Conservation (phyloP, 1,140 invertebrate genomes). For the Gryllus bimaculatus region DNA sequence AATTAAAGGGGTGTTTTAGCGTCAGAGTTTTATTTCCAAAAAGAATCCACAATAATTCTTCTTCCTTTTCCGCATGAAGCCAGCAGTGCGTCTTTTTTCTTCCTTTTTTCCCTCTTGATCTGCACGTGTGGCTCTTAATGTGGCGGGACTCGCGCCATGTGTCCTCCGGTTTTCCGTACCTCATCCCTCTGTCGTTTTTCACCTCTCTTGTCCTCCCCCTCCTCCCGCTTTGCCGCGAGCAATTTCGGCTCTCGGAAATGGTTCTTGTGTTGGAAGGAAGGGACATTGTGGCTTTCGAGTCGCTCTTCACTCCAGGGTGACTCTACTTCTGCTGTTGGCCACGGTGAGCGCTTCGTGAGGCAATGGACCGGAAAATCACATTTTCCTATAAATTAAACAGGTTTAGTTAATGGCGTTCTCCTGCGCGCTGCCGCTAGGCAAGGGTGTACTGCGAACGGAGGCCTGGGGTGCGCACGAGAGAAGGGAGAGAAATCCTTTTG, state of each 20-base stretch:
- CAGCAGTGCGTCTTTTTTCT: not conserved
- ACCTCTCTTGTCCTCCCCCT: not conserved
- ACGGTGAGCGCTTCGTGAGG: constrained; percentile 6
- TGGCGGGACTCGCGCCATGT: not conserved
- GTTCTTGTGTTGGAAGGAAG: not conserved
- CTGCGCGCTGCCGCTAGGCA: not conserved
- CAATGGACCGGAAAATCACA: constrained; percentile 21
- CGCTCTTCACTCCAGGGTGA: not conserved
- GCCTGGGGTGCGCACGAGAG: not conserved
- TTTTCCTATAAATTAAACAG: constrained; percentile 23
- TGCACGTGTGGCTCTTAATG: not conserved
- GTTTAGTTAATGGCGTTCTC: constrained; percentile 18
- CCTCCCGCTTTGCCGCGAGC: not conserved
- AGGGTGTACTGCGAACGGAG: not conserved
- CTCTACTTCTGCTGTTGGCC: constrained; percentile 1
- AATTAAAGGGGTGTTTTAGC: no score
- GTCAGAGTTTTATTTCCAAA: not conserved
- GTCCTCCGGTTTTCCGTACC: not conserved
- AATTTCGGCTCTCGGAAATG: not conserved
- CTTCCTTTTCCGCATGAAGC: not conserved
- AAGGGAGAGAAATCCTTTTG: not conserved
- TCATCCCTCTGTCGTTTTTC: not conserved
- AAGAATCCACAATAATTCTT: not conserved
- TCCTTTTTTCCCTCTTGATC: not conserved
- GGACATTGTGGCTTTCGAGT: constrained; percentile 14